These are phyloP conservation scores for Periophthalmodon schlosseri DNA, from an alignment of 2,113 vertebrate genomes.

Conservation along the genomic window DNA sequence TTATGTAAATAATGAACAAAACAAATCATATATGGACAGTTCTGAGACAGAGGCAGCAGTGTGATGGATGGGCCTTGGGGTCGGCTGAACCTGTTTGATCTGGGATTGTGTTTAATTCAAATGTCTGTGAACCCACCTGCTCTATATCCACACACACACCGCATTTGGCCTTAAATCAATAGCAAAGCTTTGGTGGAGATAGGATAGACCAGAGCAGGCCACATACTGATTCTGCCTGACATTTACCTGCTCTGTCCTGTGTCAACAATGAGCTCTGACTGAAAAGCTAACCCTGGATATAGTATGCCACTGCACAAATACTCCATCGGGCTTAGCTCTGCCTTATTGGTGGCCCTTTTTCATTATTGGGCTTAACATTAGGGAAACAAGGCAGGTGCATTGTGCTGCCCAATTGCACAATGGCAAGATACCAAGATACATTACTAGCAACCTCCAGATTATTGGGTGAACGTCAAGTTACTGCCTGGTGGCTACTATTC, in stretches of 20 bases:
- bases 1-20: constrained; percentile 1
- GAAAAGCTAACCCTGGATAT: constrained; percentile 9
- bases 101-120: constrained; percentile 53
- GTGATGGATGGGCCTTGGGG: constrained; percentile 33
- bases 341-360: neutral
- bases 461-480: too few species aligned
- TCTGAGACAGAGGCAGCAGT: constrained; percentile 14
- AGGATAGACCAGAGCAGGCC: constrained; percentile 7
- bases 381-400: neutral
- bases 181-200: constrained; percentile 33
- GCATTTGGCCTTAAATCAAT: constrained; percentile 56
- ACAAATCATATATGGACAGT: neutral
- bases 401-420: neutral
- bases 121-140: constrained; percentile 38
- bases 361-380: neutral
- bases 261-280: constrained; percentile 39
- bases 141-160: constrained; percentile 42
- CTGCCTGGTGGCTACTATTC: too few species aligned
- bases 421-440: too few species aligned
- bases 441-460: too few species aligned
- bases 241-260: constrained; percentile 39
- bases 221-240: constrained; percentile 42
- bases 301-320: constrained; percentile 3
- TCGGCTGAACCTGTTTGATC: constrained; percentile 36
- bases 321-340: neutral